Evolutionary conservation across 2,797 vertebrate species (phyloP), one percentile per base, ranked within the genome.

Genomic region (Eurystomus glaucurus): DNA sequence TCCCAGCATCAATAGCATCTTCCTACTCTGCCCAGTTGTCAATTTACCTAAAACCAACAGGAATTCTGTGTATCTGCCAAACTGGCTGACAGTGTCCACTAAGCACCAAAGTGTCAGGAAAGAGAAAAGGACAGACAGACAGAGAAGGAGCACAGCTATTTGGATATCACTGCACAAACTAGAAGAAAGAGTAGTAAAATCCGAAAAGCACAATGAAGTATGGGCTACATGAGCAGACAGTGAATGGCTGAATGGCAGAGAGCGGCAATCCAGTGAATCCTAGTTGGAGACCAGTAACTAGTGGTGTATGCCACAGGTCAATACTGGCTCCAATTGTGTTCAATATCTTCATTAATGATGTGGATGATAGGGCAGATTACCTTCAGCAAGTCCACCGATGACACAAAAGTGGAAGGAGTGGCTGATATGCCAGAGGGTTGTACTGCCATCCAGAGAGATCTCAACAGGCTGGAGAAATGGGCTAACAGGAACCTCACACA

Each of bases 291-390:
- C 20, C 79, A 90, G 43, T n/a, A 88, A 54, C 35, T 48, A 29
- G n/a, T 3, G 1, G 8, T 0, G 3, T 2, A 22, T 4, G 46
- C 48, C 28, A 50, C 28, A 23, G 52, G 10, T 37, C 48, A 85
- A 35, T 5, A 62, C 4, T 50, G 43, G 48, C 43, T 82, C 43
- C 31, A 54, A 14, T 45, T 43, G 74, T 41, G 22, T 7, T 62
- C 52, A 65, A 48, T 16, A 9, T 7, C 46, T 16, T 61, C 48
- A n/a, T 12, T 2, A 16, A 4, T 2, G 58, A 28, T 43, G 14
- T 43, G 41, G 41, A 43, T 43, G 41, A 43, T 43, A 43, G 8
- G n/a, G 28, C 55, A 46, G 19, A 50, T 14, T n/a, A 45, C 13
- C 9, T 31, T 65, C 71, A n/a, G 61, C 26, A 50, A 37, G 11